Evolutionary conservation across 2,888 invertebrate genomes (phyloP).

Genomic region (Hesperia comma): DNA sequence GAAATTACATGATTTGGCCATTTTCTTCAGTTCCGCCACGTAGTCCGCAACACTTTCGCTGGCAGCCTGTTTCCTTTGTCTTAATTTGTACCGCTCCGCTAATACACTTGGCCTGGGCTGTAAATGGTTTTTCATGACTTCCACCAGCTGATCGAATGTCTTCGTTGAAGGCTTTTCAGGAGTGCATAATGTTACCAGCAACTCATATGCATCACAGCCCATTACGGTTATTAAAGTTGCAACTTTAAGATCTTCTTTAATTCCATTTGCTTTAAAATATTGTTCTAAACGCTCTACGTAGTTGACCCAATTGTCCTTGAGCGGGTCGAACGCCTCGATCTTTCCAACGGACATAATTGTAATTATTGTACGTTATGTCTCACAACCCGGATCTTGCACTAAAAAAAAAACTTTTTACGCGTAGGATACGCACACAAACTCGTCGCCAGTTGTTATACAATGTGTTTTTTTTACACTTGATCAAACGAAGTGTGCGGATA

Average conservation of each 20-base stretch:
- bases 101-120: conserved; percentile 39
- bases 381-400: too few species aligned
- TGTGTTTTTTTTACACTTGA: too few species aligned
- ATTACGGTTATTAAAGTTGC: conserved; percentile 41
- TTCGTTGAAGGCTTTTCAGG: conserved; percentile 40
- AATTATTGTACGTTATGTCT: neutral
- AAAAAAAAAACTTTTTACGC: too few species aligned
- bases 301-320: conserved; percentile 12
- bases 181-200: conserved; percentile 40
- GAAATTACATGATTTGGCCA: conserved; percentile 40
- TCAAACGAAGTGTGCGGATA: too few species aligned
- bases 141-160: conserved; percentile 22
- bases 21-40: conserved; percentile 40
- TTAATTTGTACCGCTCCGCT: too few species aligned
- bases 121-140: conserved; percentile 38
- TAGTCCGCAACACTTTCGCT: conserved; percentile 27
- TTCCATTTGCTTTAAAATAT: conserved; percentile 15
- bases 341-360: conserved; percentile 1
- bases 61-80: conserved; percentile 31
- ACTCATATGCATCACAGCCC: conserved; percentile 31
- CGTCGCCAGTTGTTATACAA: too few species aligned
- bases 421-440: too few species aligned
- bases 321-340: too few species aligned
- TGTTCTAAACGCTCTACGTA: conserved; percentile 27
- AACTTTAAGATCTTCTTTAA: conserved; percentile 6